Evolutionary conservation across 2,888 invertebrate species (phyloP).

Genomic region (Chouioia cunea): DNA sequence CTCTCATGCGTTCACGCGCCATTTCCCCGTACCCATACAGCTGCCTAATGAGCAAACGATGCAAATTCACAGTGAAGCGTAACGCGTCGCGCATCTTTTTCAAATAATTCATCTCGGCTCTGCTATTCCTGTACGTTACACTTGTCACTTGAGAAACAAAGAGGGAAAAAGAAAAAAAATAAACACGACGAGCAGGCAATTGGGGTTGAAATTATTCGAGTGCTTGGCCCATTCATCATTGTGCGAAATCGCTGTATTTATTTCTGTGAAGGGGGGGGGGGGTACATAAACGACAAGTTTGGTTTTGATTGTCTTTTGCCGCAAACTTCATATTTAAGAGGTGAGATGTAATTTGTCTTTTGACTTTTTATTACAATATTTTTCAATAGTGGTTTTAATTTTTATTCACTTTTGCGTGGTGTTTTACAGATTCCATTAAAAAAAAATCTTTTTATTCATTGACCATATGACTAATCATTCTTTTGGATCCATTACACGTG

Average conservation of each 20-base stretch:
- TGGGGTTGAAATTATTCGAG: constrained; percentile 66
- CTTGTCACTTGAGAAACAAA: constrained; percentile 56
- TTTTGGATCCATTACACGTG: constrained; percentile 64
- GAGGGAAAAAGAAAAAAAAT: constrained; percentile 22
- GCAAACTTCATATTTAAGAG: constrained; percentile 29
- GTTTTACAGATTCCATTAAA: constrained; percentile 7
- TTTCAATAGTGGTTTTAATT: neutral
- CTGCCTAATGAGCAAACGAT: constrained; percentile 52
- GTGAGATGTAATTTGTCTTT: constrained; percentile 8
- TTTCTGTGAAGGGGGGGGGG: constrained; percentile 26
- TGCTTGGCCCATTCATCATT: constrained; percentile 62
- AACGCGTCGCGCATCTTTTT: constrained; percentile 46
- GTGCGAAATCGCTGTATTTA: constrained; percentile 51
- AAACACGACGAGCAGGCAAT: constrained; percentile 52
- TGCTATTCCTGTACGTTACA: constrained; percentile 55
- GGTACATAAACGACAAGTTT: constrained; percentile 51
- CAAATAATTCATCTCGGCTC: constrained; percentile 51
- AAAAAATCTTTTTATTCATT: neutral
- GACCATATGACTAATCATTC: neutral
- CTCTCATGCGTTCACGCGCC: constrained; percentile 9
- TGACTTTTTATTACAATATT: constrained; percentile 30
- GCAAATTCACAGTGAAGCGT: constrained; percentile 51
- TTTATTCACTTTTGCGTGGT: neutral
- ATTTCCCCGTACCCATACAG: neutral
- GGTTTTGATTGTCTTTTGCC: constrained; percentile 29